Evolutionary conservation across 2,888 invertebrate species (phyloP).

Genomic region (Apamea epomidion): DNA sequence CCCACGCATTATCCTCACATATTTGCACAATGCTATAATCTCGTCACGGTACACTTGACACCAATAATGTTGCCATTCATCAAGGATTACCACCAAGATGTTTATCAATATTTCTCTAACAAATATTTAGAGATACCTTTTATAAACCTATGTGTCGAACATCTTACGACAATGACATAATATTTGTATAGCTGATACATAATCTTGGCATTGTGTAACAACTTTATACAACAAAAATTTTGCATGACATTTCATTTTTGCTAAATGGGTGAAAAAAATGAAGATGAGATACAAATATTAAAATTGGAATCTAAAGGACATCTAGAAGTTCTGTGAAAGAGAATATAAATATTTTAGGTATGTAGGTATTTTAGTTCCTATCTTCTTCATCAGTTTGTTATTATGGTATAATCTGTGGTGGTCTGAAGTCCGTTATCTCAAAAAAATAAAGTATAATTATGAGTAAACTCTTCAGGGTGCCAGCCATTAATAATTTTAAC

Average conservation of each 20-base stretch:
- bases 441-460: constrained; percentile 18
- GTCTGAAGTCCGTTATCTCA: neutral
- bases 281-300: constrained; percentile 57
- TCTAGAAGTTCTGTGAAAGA: constrained; percentile 34
- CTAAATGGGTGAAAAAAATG: constrained; percentile 32
- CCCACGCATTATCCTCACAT: constrained; percentile 65
- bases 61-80: constrained; percentile 82
- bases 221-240: constrained; percentile 74
- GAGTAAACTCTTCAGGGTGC: constrained; percentile 33
- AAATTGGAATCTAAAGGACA: constrained; percentile 30
- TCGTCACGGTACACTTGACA: constrained; percentile 89
- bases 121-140: constrained; percentile 78
- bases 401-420: constrained; percentile 22
- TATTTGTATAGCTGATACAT: constrained; percentile 82
- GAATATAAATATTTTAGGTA: constrained; percentile 9
- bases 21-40: constrained; percentile 88
- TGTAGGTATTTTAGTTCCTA: neutral
- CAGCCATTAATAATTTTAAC: constrained; percentile 29
- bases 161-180: constrained; percentile 84
- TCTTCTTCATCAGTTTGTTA: constrained; percentile 11
- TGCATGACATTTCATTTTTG: constrained; percentile 77
- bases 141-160: constrained; percentile 70
- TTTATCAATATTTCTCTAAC: constrained; percentile 85
- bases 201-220: constrained; percentile 77
- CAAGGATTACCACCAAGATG: constrained; percentile 84